A percentile compares a stretch with the other conserved stretches of the same genome.
Evolutionary conservation across 2,797 vertebrate genomes (phyloP).

Genomic region (Crocodylus rhombifer): DNA sequence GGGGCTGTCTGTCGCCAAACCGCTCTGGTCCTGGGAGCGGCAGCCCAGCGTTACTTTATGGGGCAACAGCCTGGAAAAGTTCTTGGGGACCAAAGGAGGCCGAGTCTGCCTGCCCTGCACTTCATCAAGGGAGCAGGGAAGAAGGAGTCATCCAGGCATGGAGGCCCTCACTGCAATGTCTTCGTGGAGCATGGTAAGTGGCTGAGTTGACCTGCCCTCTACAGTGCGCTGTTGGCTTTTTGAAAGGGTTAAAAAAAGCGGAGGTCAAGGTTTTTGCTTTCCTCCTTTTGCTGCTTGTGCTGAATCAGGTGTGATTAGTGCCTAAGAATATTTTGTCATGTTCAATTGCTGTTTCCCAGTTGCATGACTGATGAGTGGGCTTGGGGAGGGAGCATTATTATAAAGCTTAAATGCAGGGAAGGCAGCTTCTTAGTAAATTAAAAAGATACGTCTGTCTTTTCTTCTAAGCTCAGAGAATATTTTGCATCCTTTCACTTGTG

Average conservation of each 20-base stretch:
- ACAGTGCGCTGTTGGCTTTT: not conserved
- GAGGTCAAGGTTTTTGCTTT: not conserved
- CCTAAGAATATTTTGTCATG: not conserved
- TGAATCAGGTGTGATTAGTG: not conserved
- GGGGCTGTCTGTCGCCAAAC: slow-evolving; percentile 19
- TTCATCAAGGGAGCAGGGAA: slow-evolving; percentile 94
- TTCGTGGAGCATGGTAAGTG: slow-evolving; percentile 96
- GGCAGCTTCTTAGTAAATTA: not conserved
- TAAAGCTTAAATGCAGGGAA: not conserved
- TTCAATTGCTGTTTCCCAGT: not conserved
- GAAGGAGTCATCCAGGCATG: slow-evolving; percentile 92
- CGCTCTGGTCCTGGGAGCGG: slow-evolving; percentile 82
- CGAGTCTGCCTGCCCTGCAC: slow-evolving; percentile 93
- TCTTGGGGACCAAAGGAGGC: slow-evolving; percentile 97
- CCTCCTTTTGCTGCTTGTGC: not conserved
- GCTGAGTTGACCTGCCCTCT: not conserved
- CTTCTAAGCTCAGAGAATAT: not conserved
- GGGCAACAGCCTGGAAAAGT: slow-evolving; percentile 99
- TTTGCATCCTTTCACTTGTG: not conserved
- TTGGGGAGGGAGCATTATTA: not conserved
- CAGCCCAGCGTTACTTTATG: slow-evolving; percentile 92
- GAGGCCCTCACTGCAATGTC: slow-evolving; percentile 90
- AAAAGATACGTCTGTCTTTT: not conserved
- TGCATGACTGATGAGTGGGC: not conserved
- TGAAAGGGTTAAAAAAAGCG: not conserved